Percentiles rank a stretch among this genome's conserved stretches.
phyloP scores from a whole-genome alignment of 2,888 invertebrate genomes.

The Neoaliturus tenellus region DNA sequence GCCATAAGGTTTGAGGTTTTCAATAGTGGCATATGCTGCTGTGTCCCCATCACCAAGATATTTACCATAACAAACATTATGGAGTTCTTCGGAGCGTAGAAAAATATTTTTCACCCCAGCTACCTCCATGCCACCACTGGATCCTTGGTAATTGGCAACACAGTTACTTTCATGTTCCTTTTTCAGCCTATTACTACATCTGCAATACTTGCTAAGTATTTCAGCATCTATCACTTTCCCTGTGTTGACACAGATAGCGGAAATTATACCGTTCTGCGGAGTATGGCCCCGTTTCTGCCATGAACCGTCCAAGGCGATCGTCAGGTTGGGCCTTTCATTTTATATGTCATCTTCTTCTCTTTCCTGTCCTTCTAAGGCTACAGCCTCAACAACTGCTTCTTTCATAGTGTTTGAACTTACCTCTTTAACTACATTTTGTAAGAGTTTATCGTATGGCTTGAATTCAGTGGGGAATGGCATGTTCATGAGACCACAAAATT shows the following conservation, averaged over 20 bases:
- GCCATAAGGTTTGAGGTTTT: not conserved
- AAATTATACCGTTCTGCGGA: not conserved
- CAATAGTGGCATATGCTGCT: not conserved
- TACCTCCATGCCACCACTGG: not conserved
- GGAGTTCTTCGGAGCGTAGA: not conserved
- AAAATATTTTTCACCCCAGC: not conserved
- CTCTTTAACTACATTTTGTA: not conserved
- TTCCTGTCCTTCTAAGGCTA: not conserved
- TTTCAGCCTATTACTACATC: not conserved
- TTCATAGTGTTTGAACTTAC: not conserved
- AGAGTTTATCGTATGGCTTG: not conserved
- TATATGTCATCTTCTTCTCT: not conserved
- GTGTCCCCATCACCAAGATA: conserved; percentile 32
- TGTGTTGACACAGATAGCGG: not conserved
- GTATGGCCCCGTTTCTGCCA: conserved; percentile 16
- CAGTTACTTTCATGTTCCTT: not conserved
- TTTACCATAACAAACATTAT: not conserved
- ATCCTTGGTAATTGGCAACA: not conserved
- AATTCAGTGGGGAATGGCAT: not conserved
- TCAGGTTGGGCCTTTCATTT: not conserved
- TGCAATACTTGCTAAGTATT: not conserved
- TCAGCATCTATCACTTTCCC: not conserved
- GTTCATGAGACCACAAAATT: too few relatives aligned
- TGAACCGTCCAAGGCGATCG: not conserved
- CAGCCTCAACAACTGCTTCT: not conserved